Conservation (phyloP, 2,888 invertebrate species). For the Eupithecia dodoneata region DNA sequence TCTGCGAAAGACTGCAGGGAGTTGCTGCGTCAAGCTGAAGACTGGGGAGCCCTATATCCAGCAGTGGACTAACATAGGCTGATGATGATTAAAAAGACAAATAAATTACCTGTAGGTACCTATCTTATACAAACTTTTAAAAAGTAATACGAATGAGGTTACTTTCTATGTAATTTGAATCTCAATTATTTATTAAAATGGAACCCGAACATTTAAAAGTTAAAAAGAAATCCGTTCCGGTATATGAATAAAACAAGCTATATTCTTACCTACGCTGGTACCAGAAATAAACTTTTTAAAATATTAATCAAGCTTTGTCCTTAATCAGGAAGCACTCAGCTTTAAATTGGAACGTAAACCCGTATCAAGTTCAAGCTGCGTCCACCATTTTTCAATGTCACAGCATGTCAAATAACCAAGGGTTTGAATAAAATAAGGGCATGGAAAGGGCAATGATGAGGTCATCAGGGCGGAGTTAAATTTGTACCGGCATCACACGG, state of each 20-base stretch:
- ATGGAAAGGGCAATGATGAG: conserved; percentile 65
- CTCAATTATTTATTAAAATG: neutral
- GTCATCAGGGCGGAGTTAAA: conserved; percentile 72
- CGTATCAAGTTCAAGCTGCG: conserved; percentile 43
- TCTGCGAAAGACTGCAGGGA: too few relatives aligned
- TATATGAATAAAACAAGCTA: conserved; percentile 5
- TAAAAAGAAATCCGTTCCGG: neutral
- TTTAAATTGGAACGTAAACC: conserved; percentile 33
- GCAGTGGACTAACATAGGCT: too few relatives aligned
- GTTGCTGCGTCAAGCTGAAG: too few relatives aligned
- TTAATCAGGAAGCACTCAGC: conserved; percentile 27
- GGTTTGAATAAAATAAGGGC: conserved; percentile 64
- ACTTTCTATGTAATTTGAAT: neutral
- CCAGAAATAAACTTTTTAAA: conserved; percentile 18
- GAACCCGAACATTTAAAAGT: neutral
- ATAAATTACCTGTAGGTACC: too few relatives aligned
- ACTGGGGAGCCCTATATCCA: too few relatives aligned
- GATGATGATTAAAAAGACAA: too few relatives aligned
- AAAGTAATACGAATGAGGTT: too few relatives aligned
- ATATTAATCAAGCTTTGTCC: conserved; percentile 18
- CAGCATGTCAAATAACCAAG: conserved; percentile 50
- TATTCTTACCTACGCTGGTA: neutral
- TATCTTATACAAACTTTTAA: too few relatives aligned
- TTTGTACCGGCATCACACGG: conserved; percentile 51
- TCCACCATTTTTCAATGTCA: conserved; percentile 59